phyloP scores from a whole-genome alignment of 2,113 vertebrate species.

The Myrmophylax atrothorax region DNA sequence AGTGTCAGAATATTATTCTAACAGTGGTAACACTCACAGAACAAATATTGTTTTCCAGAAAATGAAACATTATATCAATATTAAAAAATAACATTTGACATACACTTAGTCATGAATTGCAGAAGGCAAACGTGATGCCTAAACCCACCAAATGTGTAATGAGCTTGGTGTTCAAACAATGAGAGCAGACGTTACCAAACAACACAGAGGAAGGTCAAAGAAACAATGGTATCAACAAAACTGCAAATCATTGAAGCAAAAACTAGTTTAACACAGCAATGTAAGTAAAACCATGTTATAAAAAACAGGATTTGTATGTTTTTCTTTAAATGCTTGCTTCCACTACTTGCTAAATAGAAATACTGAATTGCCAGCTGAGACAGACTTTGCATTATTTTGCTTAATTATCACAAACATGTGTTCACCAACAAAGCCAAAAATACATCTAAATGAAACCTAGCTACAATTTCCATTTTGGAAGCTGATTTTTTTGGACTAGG shows the following conservation, averaged over 20 bases:
- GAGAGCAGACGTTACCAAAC: conserved; percentile 73
- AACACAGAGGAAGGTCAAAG: conserved; percentile 67
- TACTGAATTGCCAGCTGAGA: background rate
- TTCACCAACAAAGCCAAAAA: background rate
- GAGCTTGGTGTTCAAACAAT: conserved; percentile 66
- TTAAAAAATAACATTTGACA: background rate
- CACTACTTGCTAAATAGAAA: conserved; percentile 17
- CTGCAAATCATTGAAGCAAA: conserved; percentile 43
- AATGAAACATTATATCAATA: background rate
- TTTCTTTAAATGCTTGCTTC: conserved; percentile 25
- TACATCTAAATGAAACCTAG: background rate
- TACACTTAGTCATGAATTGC: conserved; percentile 36
- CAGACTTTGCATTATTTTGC: background rate
- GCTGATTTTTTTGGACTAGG: background rate
- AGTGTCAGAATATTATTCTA: background rate
- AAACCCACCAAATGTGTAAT: conserved; percentile 65
- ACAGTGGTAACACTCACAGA: background rate
- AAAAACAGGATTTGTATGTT: conserved; percentile 1
- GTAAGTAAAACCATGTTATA: background rate
- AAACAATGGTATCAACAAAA: conserved; percentile 62
- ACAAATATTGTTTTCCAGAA: background rate
- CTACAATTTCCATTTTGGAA: conserved; percentile 1
- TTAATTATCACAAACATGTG: background rate
- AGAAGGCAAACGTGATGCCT: conserved; percentile 69
- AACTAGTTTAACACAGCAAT: conserved; percentile 11